phyloP scores from a whole-genome alignment of 2,888 invertebrate genomes.

The Leucophenga maculata region DNA sequence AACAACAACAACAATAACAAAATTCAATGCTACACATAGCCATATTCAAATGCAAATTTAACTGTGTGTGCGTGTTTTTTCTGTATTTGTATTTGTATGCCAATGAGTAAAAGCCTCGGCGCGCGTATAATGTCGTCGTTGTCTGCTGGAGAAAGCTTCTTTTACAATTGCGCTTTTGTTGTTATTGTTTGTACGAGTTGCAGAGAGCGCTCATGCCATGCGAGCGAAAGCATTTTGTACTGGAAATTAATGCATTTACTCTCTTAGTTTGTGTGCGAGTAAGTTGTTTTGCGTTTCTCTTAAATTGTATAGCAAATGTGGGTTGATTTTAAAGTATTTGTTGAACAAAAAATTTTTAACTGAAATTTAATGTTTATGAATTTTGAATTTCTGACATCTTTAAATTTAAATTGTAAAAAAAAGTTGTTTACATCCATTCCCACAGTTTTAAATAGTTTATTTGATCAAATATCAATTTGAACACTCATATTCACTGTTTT shows the following conservation, averaged over 20 bases:
- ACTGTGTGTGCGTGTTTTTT: too few species aligned
- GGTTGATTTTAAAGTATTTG: neutral
- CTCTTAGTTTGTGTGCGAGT: constrained; percentile 46
- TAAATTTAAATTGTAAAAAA: too few species aligned
- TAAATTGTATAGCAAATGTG: too few species aligned
- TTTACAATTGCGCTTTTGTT: neutral
- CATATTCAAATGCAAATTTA: too few species aligned
- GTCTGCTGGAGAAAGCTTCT: constrained; percentile 10
- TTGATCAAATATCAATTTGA: too few species aligned
- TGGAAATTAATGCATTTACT: constrained; percentile 43
- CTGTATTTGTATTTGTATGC: neutral
- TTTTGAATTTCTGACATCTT: too few species aligned
- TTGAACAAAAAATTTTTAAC: neutral
- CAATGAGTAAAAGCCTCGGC: constrained; percentile 51
- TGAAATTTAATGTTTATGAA: neutral
- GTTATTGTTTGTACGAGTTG: neutral
- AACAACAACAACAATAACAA: constrained; percentile 13
- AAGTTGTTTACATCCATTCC: too few species aligned
- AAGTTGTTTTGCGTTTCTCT: too few species aligned
- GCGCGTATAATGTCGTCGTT: too few species aligned
- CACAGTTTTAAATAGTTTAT: too few species aligned
- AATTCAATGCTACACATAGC: constrained; percentile 27
- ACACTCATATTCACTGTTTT: too few species aligned
- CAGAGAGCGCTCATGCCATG: neutral
- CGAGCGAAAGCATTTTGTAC: constrained; percentile 39